phyloP scores from a whole-genome alignment of 2,797 vertebrate species.

The Semotilus atromaculatus region DNA sequence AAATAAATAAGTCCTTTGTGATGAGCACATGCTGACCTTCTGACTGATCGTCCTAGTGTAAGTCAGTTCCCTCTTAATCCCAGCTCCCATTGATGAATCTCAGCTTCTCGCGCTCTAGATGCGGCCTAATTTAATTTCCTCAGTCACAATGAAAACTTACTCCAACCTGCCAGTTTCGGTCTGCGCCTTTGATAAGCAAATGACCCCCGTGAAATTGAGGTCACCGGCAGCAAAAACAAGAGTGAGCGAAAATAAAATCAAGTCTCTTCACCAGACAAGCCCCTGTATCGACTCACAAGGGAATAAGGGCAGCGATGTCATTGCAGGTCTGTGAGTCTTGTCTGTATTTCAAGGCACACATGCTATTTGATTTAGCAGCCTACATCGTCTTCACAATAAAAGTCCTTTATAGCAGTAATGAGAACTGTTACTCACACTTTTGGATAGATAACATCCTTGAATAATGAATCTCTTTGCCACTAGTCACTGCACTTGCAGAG shows the following conservation, averaged over 20 bases:
- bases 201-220: slow-evolving; percentile 90
- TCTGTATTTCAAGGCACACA: slow-evolving; percentile 60
- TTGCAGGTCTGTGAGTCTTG: slow-evolving; percentile 60
- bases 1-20: neutral
- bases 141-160: slow-evolving; percentile 84
- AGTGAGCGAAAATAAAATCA: slow-evolving; percentile 78
- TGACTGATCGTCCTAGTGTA: slow-evolving; percentile 68
- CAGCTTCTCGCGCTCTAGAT: slow-evolving; percentile 65
- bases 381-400: slow-evolving; percentile 44
- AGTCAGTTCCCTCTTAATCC: slow-evolving; percentile 76
- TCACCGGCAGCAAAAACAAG: slow-evolving; percentile 86
- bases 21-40: slow-evolving; percentile 51
- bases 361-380: slow-evolving; percentile 28
- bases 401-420: slow-evolving; percentile 55
- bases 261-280: slow-evolving; percentile 71
- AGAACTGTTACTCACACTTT: slow-evolving; percentile 53
- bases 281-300: slow-evolving; percentile 73
- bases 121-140: slow-evolving; percentile 88
- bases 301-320: slow-evolving; percentile 76
- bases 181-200: slow-evolving; percentile 88
- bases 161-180: slow-evolving; percentile 79
- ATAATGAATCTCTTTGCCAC: slow-evolving; percentile 61
- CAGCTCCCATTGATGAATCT: slow-evolving; percentile 76
- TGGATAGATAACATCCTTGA: slow-evolving; percentile 64
- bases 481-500: slow-evolving; percentile 25